Conservation (phyloP, 2,113 vertebrate species). For the Apeltes quadracus region DNA sequence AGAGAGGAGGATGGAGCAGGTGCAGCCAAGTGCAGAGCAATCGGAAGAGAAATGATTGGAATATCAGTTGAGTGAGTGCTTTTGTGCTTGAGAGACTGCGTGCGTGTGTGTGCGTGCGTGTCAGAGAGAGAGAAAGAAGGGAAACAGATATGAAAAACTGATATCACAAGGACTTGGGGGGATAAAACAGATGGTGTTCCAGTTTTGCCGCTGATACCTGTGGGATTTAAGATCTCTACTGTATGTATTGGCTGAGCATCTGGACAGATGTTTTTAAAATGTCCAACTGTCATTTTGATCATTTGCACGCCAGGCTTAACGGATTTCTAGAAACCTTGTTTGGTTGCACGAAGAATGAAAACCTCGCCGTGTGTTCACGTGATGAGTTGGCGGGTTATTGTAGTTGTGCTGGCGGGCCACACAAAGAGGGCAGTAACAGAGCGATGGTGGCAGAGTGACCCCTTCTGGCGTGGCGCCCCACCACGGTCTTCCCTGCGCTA, state of each 20-base stretch:
- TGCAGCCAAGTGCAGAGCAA: conserved; percentile 74
- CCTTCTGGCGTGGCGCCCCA: conserved; percentile 75
- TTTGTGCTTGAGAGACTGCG: conserved; percentile 44
- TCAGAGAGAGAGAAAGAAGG: conserved; percentile 18
- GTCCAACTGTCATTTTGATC: conserved; percentile 39
- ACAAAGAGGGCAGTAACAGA: conserved; percentile 35
- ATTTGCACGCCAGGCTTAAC: background rate
- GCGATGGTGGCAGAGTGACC: conserved; percentile 74
- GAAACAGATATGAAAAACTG: conserved; percentile 34
- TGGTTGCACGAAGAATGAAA: background rate
- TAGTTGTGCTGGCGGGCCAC: conserved; percentile 19
- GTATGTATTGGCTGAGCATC: conserved; percentile 6
- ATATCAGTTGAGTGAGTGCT: conserved; percentile 65
- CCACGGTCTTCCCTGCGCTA: conserved; percentile 14
- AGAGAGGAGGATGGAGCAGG: conserved; percentile 70
- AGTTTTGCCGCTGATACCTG: conserved; percentile 29
- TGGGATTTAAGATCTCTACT: conserved; percentile 3
- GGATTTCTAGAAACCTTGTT: conserved; percentile 1
- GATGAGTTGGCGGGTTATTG: background rate
- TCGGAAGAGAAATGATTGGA: conserved; percentile 75
- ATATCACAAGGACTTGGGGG: conserved; percentile 37
- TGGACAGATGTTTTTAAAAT: conserved; percentile 34
- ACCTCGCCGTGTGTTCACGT: background rate
- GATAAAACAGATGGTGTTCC: conserved; percentile 26
- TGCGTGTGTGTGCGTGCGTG: background rate